Conservation (phyloP, 2,888 invertebrate genomes). For the Peribatodes rhomboidaria region DNA sequence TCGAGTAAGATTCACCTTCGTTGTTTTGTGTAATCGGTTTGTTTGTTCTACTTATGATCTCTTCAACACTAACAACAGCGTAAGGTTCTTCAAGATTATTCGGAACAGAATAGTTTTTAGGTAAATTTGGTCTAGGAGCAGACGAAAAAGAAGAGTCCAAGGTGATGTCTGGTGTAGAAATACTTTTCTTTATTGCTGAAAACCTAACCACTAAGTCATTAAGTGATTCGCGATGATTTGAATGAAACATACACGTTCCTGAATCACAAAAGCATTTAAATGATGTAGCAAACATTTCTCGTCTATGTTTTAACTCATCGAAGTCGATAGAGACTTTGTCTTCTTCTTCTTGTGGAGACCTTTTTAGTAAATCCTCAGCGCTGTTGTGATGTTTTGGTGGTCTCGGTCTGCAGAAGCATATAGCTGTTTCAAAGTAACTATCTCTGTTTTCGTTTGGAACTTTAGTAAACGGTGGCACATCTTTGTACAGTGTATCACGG, state of each 20-base stretch:
- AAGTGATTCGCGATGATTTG: conserved; percentile 66
- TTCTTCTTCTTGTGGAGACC: conserved; percentile 59
- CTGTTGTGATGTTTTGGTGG: conserved; percentile 77
- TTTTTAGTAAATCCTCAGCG: conserved; percentile 78
- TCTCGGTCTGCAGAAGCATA: conserved; percentile 80
- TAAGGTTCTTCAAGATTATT: conserved; percentile 75
- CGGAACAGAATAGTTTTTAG: conserved; percentile 76
- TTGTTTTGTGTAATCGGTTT: conserved; percentile 50
- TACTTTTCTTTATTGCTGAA: conserved; percentile 79
- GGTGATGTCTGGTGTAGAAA: conserved; percentile 80
- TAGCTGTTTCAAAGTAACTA: conserved; percentile 80
- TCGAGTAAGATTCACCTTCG: conserved; percentile 61
- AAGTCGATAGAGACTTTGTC: conserved; percentile 70
- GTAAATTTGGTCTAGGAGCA: conserved; percentile 57
- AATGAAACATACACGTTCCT: conserved; percentile 71
- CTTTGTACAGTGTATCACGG: conserved; percentile 73
- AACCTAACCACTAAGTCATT: conserved; percentile 74
- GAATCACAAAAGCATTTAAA: conserved; percentile 82
- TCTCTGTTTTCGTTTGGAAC: conserved; percentile 68
- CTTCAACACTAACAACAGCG: conserved; percentile 68
- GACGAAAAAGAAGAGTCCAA: conserved; percentile 72
- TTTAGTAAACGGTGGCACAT: conserved; percentile 70
- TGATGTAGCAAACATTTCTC: conserved; percentile 69
- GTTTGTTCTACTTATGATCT: conserved; percentile 63
- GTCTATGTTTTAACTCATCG: conserved; percentile 61